Conservation (phyloP, 2,797 vertebrate species). For the Trachurus trachurus region DNA sequence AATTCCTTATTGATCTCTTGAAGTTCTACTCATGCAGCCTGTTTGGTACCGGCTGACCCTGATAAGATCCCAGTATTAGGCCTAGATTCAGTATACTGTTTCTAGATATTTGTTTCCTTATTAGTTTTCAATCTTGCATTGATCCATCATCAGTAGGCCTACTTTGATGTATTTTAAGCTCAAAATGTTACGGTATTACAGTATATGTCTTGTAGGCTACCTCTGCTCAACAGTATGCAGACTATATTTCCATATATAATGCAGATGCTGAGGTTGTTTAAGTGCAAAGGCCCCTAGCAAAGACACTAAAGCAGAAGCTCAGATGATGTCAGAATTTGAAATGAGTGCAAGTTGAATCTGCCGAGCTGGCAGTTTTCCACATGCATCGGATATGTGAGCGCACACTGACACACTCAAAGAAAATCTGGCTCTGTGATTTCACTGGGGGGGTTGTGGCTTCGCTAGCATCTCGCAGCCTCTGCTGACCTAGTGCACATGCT, state of each 20-base stretch:
- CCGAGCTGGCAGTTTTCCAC: conserved; percentile 61
- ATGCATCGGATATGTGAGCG: conserved; percentile 26
- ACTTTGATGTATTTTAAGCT: conserved; percentile 33
- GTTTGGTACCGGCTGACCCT: conserved; percentile 42
- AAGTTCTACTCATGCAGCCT: conserved; percentile 73
- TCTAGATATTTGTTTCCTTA: conserved; percentile 27
- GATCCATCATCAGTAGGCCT: conserved; percentile 4
- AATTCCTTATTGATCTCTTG: conserved; percentile 72
- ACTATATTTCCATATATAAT: conserved; percentile 56
- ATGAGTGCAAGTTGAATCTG: conserved; percentile 62
- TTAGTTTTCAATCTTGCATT: conserved; percentile 33
- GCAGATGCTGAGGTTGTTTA: conserved; percentile 39
- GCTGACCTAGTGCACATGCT: conserved; percentile 28
- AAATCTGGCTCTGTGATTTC: conserved; percentile 32
- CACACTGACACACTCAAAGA: conserved; percentile 34
- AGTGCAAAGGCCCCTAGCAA: conserved; percentile 45
- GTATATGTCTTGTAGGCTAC: conserved; percentile 30
- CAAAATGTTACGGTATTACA: background rate
- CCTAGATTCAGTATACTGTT: background rate
- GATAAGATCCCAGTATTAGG: conserved; percentile 33
- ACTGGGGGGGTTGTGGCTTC: conserved; percentile 14
- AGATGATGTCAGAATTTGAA: conserved; percentile 77
- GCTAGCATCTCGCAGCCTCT: conserved; percentile 5
- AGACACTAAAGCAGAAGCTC: conserved; percentile 42
- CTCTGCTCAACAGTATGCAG: conserved; percentile 27